Conservation (phyloP, 1,140 invertebrate genomes). For the Gryllus bimaculatus region DNA sequence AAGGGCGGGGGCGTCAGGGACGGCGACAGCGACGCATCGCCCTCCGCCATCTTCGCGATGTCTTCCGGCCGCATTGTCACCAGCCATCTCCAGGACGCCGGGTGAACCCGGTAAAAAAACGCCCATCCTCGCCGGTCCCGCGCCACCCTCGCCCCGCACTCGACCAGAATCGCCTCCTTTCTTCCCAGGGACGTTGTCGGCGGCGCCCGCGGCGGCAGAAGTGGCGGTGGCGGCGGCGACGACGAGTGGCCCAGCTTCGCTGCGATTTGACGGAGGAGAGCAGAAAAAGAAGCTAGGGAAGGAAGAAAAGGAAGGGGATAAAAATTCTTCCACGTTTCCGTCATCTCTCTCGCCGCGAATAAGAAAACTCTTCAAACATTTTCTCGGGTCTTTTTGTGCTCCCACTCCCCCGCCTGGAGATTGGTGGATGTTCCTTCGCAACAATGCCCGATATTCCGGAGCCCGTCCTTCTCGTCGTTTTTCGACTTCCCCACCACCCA, state of each 20-base stretch:
- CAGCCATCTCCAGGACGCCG: too few relatives aligned
- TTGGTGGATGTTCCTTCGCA: not conserved
- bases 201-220: not conserved
- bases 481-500: not conserved
- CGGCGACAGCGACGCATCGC: too few relatives aligned
- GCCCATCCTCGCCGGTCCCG: too few relatives aligned
- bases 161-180: too few relatives aligned
- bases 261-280: not conserved
- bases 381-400: not conserved
- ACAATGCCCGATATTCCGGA: not conserved
- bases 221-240: not conserved
- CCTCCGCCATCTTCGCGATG: too few relatives aligned
- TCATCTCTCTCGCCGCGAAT: not conserved
- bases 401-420: not conserved
- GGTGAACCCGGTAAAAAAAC: too few relatives aligned
- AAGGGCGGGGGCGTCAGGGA: not conserved
- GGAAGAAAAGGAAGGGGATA: not conserved
- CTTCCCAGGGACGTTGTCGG: too few relatives aligned
- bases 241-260: too few relatives aligned
- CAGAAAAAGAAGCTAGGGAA: not conserved
- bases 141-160: too few relatives aligned
- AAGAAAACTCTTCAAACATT: slow-evolving; percentile 5
- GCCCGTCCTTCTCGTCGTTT: not conserved
- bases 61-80: too few relatives aligned
- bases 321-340: not conserved